Percentiles rank a stretch among this genome's conserved stretches.
These are phyloP conservation scores for Timema podura DNA, from an alignment of 2,888 invertebrate species.

Conservation along the genomic window DNA sequence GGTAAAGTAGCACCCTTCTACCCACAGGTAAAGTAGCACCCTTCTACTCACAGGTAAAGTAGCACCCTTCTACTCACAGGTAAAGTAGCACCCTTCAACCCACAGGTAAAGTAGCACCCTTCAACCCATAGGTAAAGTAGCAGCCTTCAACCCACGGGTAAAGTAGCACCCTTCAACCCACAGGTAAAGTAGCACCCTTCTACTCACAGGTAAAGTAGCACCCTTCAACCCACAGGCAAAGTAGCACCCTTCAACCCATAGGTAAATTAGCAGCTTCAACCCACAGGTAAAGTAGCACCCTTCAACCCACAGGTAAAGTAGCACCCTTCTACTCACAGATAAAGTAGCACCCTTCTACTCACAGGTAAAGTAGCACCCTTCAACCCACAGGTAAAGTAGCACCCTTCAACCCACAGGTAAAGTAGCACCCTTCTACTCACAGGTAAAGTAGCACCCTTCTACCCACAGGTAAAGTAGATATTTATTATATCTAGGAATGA, in stretches of 20 bases:
- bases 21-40: conserved; percentile 98
- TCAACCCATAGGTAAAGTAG: conserved; percentile 98
- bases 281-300: conserved; percentile 97
- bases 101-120: conserved; percentile 97
- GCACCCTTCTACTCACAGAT: conserved; percentile 98
- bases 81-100: conserved; percentile 98
- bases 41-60: conserved; percentile 97
- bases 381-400: conserved; percentile 98
- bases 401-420: conserved; percentile 96
- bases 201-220: conserved; percentile 98
- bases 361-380: conserved; percentile 96
- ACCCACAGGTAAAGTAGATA: too few species aligned
- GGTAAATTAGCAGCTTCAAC: conserved; percentile 94
- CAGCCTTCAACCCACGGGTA: conserved; percentile 98
- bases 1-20: conserved; percentile 98
- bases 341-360: conserved; percentile 99
- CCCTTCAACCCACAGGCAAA: conserved; percentile 98
- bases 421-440: conserved; percentile 98
- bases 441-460: too few species aligned
- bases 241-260: conserved; percentile 98
- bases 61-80: conserved; percentile 97
- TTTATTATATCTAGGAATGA: too few species aligned
- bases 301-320: conserved; percentile 97
- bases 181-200: conserved; percentile 96
- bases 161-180: conserved; percentile 97